phyloP scores from a whole-genome alignment of 37 sponge, comb jelly and placozoan genomes.

The Geodia barretti region DNA sequence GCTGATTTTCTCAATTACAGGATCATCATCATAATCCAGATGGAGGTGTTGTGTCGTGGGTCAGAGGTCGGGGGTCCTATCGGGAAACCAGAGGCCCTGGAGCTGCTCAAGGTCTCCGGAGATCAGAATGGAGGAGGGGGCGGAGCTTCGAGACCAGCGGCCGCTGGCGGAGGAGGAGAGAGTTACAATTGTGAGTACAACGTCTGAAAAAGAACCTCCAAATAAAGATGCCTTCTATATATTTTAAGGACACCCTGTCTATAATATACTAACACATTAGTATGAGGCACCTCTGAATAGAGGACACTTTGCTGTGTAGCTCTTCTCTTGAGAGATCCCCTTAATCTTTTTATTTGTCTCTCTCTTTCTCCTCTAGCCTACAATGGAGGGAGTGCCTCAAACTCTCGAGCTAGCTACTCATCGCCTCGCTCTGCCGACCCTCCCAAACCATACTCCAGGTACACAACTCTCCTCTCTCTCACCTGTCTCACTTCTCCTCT shows the following conservation, averaged over 20 bases:
- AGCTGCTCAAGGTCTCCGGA: conserved; percentile 26
- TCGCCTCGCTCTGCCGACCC: not conserved
- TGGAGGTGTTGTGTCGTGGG: conserved; percentile 52
- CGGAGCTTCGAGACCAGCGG: not conserved
- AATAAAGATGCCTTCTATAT: too few relatives aligned
- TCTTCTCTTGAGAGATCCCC: too few relatives aligned
- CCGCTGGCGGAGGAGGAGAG: conserved; percentile 3
- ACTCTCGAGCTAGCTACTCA: not conserved
- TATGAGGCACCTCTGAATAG: too few relatives aligned
- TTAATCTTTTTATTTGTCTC: not conserved
- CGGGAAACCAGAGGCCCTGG: conserved; percentile 61
- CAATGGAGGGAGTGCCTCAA: not conserved
- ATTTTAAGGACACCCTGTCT: too few relatives aligned
- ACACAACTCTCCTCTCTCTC: not conserved
- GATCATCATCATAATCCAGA: conserved; percentile 70
- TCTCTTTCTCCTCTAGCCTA: conserved; percentile 1
- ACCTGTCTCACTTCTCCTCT: not conserved
- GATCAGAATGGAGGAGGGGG: not conserved
- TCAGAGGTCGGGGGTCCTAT: conserved; percentile 32
- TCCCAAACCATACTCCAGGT: conserved; percentile 2
- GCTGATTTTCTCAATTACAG: conserved; percentile 9
- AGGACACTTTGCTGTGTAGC: too few relatives aligned
- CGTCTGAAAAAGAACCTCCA: too few relatives aligned
- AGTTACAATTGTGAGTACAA: not conserved
- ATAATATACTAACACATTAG: too few relatives aligned